phyloP scores from a whole-genome alignment of 64 coral and sea anemone genomes.

The Stichodactyla helianthus region DNA sequence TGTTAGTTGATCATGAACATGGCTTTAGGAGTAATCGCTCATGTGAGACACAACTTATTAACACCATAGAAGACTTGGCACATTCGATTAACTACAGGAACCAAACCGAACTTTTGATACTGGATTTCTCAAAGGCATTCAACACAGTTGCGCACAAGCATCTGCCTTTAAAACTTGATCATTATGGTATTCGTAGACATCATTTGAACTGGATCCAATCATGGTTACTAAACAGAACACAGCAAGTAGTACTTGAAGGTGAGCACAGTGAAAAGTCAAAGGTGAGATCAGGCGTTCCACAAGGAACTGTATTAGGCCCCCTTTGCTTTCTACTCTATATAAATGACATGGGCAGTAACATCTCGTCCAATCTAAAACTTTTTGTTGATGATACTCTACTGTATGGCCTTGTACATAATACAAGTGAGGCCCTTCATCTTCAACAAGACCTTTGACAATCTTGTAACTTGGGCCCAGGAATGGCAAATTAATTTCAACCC shows the following conservation, averaged over 20 bases:
- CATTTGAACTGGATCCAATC: slow-evolving; percentile 1
- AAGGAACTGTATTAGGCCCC: slow-evolving; percentile 21
- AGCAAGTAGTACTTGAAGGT: slow-evolving; percentile 11
- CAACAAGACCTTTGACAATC: slow-evolving; percentile 6
- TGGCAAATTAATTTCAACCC: slow-evolving; percentile 22
- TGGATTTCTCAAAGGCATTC: slow-evolving; percentile 32
- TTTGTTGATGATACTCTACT: too few species aligned
- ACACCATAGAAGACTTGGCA: neutral
- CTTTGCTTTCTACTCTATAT: slow-evolving; percentile 14
- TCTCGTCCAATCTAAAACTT: too few species aligned
- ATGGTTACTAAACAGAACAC: slow-evolving; percentile 18
- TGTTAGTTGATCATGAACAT: neutral
- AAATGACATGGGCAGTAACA: too few species aligned
- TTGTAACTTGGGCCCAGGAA: slow-evolving; percentile 21
- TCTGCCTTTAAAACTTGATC: neutral
- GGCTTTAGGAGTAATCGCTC: neutral
- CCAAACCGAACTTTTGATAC: neutral
- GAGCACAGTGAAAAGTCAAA: neutral
- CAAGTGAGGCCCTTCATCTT: slow-evolving; percentile 3
- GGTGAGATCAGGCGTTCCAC: neutral
- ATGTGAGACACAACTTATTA: slow-evolving; percentile 16
- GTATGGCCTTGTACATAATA: slow-evolving; percentile 2
- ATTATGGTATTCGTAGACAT: too few species aligned
- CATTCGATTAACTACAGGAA: too few species aligned
- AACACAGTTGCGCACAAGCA: slow-evolving; percentile 14